phyloP scores from a whole-genome alignment of 2,888 invertebrate genomes.

The Zaprionus bogoriensis region DNA sequence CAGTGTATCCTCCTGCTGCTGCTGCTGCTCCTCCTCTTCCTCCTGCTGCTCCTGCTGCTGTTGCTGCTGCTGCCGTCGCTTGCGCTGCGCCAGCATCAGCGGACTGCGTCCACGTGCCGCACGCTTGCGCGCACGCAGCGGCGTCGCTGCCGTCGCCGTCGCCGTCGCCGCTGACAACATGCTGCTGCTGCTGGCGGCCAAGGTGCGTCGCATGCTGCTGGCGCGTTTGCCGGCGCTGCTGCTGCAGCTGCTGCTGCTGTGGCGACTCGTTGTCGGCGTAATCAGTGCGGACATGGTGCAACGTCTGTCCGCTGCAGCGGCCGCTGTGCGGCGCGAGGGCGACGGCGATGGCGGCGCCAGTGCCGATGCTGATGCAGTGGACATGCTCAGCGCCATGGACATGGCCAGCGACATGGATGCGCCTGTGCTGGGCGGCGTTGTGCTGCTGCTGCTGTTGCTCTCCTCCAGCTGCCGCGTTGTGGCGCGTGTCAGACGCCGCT shows the following conservation, averaged over 20 bases:
- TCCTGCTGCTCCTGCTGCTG: too few species aligned
- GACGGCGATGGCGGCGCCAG: not conserved
- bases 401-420: too few species aligned
- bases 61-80: not conserved
- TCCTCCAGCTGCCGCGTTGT: conserved; percentile 11
- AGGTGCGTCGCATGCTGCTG: conserved; percentile 2
- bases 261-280: not conserved
- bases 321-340: not conserved
- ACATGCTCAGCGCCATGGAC: too few species aligned
- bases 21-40: not conserved
- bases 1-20: not conserved
- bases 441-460: not conserved
- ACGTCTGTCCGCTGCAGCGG: conserved; percentile 18
- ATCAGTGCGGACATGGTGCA: conserved; percentile 1
- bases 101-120: not conserved
- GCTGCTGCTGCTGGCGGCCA: not conserved
- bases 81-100: not conserved
- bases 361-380: not conserved
- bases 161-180: too few species aligned
- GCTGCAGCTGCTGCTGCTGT: not conserved
- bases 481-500: conserved; percentile 50
- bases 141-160: not conserved
- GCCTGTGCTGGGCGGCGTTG: too few species aligned
- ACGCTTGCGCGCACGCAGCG: conserved; percentile 1
- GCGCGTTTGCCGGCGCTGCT: not conserved